Evolutionary conservation across 2,113 vertebrate genomes (phyloP).

Genomic region (Xiphorhynchus elegans): DNA sequence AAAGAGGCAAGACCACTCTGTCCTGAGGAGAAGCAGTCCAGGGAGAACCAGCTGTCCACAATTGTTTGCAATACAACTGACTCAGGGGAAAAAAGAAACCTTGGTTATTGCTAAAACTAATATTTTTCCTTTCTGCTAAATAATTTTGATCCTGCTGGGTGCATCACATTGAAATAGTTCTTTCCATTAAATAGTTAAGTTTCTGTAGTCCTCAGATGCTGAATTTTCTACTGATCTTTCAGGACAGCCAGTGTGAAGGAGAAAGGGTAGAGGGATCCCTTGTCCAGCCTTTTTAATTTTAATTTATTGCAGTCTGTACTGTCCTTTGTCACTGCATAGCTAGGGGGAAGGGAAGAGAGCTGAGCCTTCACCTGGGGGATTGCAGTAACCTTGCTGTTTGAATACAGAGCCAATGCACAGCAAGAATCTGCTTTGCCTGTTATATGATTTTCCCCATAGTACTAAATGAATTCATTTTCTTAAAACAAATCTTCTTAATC

Average conservation of each 20-base stretch:
- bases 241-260: neutral
- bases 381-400: slow-evolving; percentile 30
- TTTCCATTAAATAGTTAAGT: neutral
- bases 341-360: slow-evolving; percentile 23
- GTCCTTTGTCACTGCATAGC: slow-evolving; percentile 13
- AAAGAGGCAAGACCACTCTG: neutral
- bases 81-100: neutral
- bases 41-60: neutral
- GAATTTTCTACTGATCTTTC: neutral
- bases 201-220: neutral
- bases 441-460: neutral
- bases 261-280: neutral
- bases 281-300: slow-evolving; percentile 12
- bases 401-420: neutral
- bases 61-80: neutral
- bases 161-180: neutral
- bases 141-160: neutral
- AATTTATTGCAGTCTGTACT: slow-evolving; percentile 3
- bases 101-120: neutral
- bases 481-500: neutral
- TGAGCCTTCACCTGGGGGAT: neutral
- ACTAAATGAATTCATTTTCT: neutral
- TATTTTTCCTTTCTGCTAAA: neutral
- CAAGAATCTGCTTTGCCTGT: neutral
- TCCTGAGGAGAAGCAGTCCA: neutral